phyloP scores from a whole-genome alignment of 2,888 invertebrate genomes.

The Melinaea marsaeus region DNA sequence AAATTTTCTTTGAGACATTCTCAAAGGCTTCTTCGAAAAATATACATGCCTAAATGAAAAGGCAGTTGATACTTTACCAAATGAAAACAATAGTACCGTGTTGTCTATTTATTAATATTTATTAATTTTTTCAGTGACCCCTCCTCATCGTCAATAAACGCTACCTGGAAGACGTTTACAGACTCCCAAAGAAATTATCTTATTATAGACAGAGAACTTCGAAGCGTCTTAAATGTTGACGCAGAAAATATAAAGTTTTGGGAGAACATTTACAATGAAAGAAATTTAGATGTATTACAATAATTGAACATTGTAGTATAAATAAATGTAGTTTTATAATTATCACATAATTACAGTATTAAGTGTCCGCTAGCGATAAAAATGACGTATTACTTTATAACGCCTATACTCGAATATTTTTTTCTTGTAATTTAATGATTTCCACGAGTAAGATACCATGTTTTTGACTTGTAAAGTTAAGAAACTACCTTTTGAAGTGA shows the following conservation, averaged over 20 bases:
- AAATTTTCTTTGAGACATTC: too few species aligned
- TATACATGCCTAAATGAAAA: too few species aligned
- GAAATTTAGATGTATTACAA: constrained; percentile 14
- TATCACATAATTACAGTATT: too few species aligned
- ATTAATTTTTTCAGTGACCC: constrained; percentile 55
- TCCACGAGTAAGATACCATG: too few species aligned
- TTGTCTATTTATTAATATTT: constrained; percentile 1
- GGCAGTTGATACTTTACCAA: too few species aligned
- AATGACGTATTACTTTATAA: too few species aligned
- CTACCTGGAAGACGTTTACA: constrained; percentile 59
- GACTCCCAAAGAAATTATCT: constrained; percentile 50
- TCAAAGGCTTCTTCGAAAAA: too few species aligned
- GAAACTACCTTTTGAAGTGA: too few species aligned
- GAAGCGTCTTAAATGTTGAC: constrained; percentile 46
- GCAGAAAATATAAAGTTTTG: constrained; percentile 54
- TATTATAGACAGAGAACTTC: constrained; percentile 51
- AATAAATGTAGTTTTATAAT: not conserved
- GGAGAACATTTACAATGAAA: constrained; percentile 59
- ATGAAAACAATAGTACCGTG: not conserved
- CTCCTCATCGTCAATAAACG: constrained; percentile 39
- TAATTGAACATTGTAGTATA: not conserved
- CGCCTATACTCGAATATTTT: too few species aligned
- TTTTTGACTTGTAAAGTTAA: too few species aligned
- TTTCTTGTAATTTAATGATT: too few species aligned
- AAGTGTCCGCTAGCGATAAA: too few species aligned